Base-by-base conservation (phyloP, 2,113 vertebrate genomes). In the Anguilla japonica region DNA sequence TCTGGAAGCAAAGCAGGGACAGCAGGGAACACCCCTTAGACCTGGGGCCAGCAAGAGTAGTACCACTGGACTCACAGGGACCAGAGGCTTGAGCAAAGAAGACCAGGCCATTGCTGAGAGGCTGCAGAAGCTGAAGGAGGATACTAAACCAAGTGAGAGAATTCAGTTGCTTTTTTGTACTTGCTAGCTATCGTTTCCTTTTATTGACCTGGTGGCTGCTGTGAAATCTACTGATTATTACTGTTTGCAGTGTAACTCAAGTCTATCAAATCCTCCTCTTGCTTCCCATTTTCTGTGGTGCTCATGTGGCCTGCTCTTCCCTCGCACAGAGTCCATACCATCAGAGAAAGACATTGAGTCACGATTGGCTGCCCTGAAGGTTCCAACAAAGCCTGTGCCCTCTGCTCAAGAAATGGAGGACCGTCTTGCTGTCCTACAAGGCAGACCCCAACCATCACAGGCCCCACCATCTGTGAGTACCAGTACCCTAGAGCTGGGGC, bases 331-430 rank as follows among this genome's bases (percentile, higher is more conserved):
- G 90, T 94, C 95, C 20, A 85, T 97, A 60, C 95, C 97, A 18
- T 97, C 98, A 7, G 95, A 97, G 67, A 96, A 95, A 60, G 98
- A 99, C 86, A 95, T 99, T 0, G 98, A 99, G 92, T 93, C 96
- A 85, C 97, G 98, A 15, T 95, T 99, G 82, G 96, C 97, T 80
- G 97, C 97, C 0, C 92, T 99, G 84, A 97, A 95, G 92, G 94
- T 95, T 78, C 91, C 94, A 87, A 71, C 79, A 50, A 90, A 92
- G 85, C 92, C 95, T n/a, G 90, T 97, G 89, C 96, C 96, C 84
- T 97, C 98, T 82, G 84, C 92, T 0, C 85, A 90, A 82, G 97
- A 98, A 78, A 97, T 99, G 95, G 97, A 98, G 91, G 94, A 97
- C 75, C 97, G 97, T 0, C 93, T 99, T 91, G 97, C 98, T 43